Evolutionary conservation across 2,113 vertebrate genomes (phyloP).

Genomic region (Cephalopholis sonnerati): DNA sequence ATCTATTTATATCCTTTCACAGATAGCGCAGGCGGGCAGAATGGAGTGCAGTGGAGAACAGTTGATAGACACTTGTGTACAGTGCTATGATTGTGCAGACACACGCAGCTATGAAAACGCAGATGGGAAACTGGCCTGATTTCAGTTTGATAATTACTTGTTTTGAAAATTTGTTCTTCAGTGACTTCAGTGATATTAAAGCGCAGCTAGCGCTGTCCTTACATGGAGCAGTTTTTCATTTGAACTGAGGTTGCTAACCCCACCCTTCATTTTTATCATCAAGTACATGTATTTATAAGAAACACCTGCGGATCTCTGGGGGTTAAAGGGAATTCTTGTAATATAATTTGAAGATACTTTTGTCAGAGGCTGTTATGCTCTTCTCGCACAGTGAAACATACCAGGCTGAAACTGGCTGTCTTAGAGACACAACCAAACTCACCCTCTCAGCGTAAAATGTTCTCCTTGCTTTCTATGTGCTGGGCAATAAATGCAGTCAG

Average conservation of each 20-base stretch:
- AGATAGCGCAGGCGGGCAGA: conserved; percentile 75
- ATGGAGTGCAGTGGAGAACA: conserved; percentile 75
- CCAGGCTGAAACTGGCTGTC: conserved; percentile 50
- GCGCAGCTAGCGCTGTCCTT: conserved; percentile 41
- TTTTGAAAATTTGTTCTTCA: conserved; percentile 54
- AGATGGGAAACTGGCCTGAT: conserved; percentile 70
- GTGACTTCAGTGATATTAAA: conserved; percentile 58
- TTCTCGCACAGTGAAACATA: conserved; percentile 58
- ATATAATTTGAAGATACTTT: conserved; percentile 43
- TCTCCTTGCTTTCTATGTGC: conserved; percentile 61
- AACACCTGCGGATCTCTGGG: conserved; percentile 53
- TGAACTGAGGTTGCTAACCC: conserved; percentile 27
- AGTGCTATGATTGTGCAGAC: conserved; percentile 85
- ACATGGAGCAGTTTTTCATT: conserved; percentile 50
- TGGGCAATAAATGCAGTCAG: conserved; percentile 59
- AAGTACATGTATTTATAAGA: conserved; percentile 73
- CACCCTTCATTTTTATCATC: conserved; percentile 77
- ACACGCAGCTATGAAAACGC: conserved; percentile 78
- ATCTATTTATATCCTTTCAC: conserved; percentile 81
- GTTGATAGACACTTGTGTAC: conserved; percentile 79
- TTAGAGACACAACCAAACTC: conserved; percentile 64
- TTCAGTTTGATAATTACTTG: conserved; percentile 43
- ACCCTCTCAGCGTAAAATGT: conserved; percentile 30
- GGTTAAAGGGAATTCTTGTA: conserved; percentile 49
- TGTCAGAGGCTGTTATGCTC: conserved; percentile 48